Conservation (phyloP, 2,888 invertebrate genomes). For the Volucella bombylans region DNA sequence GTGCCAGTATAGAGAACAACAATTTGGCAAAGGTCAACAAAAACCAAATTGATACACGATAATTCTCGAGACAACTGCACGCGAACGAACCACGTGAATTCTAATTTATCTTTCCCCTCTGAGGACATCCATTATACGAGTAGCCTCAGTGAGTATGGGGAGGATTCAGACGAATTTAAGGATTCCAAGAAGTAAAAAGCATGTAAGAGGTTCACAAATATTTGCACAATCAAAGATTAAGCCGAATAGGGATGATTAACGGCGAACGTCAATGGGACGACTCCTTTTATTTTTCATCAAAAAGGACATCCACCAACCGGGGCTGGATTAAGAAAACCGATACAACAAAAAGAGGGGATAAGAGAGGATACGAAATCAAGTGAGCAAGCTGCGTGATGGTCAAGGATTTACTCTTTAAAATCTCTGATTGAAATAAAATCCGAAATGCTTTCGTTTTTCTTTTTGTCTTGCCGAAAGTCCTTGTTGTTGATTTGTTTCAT, state of each 20-base stretch:
- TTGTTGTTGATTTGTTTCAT: conserved; percentile 20
- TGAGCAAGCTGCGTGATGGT: conserved; percentile 53
- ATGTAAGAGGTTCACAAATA: conserved; percentile 65
- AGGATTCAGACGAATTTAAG: neutral
- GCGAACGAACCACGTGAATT: conserved; percentile 49
- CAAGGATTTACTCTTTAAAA: conserved; percentile 64
- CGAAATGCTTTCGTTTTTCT: conserved; percentile 26
- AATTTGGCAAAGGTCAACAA: conserved; percentile 70
- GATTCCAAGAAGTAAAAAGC: neutral
- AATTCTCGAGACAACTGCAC: conserved; percentile 51
- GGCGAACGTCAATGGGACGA: conserved; percentile 36
- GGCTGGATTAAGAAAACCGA: neutral
- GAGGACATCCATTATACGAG: neutral
- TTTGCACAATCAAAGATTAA: conserved; percentile 66
- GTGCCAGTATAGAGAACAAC: conserved; percentile 39
- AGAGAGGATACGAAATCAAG: conserved; percentile 50
- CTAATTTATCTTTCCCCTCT: conserved; percentile 15
- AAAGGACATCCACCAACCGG: conserved; percentile 13
- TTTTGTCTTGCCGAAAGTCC: neutral
- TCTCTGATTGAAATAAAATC: conserved; percentile 70
- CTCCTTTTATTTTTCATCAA: neutral
- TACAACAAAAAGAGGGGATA: neutral
- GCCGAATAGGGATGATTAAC: conserved; percentile 60
- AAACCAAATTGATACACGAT: conserved; percentile 54
- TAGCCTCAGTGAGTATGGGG: neutral